Percentiles rank a stretch among this genome's conserved stretches.
Evolutionary conservation across 2,797 vertebrate species (phyloP).

Genomic region (Gobionotothen gibberifrons): DNA sequence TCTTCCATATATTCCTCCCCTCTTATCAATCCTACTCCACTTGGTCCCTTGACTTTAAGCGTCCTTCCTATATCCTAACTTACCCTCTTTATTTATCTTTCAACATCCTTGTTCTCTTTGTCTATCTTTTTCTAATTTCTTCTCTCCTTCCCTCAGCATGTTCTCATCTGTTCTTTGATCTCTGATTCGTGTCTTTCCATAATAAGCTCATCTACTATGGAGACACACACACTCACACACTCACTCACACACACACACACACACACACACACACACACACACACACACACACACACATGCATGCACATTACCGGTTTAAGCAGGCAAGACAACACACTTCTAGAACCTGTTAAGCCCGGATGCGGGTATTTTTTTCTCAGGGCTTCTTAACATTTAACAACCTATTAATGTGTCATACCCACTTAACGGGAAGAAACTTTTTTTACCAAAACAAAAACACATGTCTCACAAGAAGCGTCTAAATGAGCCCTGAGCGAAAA

Average conservation of each 20-base stretch:
- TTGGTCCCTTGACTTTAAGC: constrained; percentile 12
- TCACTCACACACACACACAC: constrained; percentile 26
- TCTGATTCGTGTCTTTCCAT: constrained; percentile 64
- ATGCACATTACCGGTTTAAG: neutral
- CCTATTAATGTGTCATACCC: too few species aligned
- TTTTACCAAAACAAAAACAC: too few species aligned
- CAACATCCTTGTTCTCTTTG: neutral
- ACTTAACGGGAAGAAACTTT: too few species aligned
- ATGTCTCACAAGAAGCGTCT: too few species aligned
- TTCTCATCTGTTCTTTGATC: constrained; percentile 60
- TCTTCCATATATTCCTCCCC: neutral
- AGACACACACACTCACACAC: constrained; percentile 28
- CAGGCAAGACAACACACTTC: constrained; percentile 15
- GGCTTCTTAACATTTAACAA: too few species aligned
- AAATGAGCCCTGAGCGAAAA: too few species aligned
- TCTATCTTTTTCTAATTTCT: neutral
- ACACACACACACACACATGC: constrained; percentile 27
- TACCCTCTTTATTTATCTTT: neutral
- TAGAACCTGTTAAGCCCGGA: constrained; percentile 30
- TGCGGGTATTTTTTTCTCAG: too few species aligned
- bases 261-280: constrained; percentile 32
- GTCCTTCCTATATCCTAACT: neutral
- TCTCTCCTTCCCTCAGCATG: neutral
- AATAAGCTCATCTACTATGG: constrained; percentile 59
- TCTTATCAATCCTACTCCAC: neutral